Conservation (phyloP, 2,888 invertebrate genomes). For the Himalopsyche japonica region DNA sequence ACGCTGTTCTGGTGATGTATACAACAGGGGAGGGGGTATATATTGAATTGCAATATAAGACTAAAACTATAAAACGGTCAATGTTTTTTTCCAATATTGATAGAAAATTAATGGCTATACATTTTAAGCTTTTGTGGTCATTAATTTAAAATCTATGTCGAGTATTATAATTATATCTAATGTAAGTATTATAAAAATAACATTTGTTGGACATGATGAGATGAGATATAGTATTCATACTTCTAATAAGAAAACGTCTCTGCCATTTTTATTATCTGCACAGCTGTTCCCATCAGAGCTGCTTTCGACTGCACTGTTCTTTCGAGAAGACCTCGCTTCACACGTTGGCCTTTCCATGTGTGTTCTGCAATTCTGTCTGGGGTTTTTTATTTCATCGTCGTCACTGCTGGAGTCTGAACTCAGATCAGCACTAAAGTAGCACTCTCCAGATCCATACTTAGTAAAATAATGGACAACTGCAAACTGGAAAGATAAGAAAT, state of each 20-base stretch:
- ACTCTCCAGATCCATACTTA: slow-evolving; percentile 81
- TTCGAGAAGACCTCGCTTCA: slow-evolving; percentile 16
- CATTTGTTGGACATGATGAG: no score
- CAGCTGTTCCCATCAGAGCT: slow-evolving; percentile 20
- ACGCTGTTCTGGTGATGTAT: no score
- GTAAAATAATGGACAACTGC: slow-evolving; percentile 85
- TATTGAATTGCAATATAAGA: no score
- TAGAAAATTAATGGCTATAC: no score
- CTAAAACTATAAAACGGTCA: no score
- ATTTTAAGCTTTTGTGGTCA: no score
- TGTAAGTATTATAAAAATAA: no score
- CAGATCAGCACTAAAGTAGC: slow-evolving; percentile 69
- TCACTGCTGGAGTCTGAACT: slow-evolving; percentile 56
- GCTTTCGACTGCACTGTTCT: slow-evolving; percentile 16
- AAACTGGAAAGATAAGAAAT: slow-evolving; percentile 54
- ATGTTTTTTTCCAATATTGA: no score
- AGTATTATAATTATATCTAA: no score
- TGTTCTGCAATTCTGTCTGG: slow-evolving; percentile 21
- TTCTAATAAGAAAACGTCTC: slow-evolving; percentile 40
- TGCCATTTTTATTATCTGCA: slow-evolving; percentile 25
- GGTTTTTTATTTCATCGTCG: slow-evolving; percentile 51
- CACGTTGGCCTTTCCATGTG: slow-evolving; percentile 10
- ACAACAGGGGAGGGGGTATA: no score
- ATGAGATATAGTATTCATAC: slow-evolving; percentile 11
- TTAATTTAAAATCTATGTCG: no score